These are phyloP conservation scores for Diuraphis noxia DNA, from an alignment of 1,140 invertebrate genomes.

Conservation along the genomic window DNA sequence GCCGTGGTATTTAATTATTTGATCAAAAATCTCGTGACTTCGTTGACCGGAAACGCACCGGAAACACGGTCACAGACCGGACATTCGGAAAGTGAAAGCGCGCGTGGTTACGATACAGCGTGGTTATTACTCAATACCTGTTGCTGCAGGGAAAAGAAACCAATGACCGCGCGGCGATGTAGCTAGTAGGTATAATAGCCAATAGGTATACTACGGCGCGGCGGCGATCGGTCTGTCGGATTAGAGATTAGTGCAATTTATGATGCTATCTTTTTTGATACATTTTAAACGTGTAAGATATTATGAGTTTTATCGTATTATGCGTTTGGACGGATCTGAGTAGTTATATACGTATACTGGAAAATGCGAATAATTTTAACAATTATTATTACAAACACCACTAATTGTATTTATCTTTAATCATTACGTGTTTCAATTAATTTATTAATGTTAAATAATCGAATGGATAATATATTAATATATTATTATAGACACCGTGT, in stretches of 20 bases:
- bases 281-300: neutral
- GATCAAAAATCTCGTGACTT: neutral
- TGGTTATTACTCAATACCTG: neutral
- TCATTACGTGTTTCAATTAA: too few relatives aligned
- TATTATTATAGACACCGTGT: too few relatives aligned
- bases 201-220: neutral
- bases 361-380: neutral
- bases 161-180: neutral
- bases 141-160: constrained; percentile 5
- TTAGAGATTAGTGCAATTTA: neutral
- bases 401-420: too few relatives aligned
- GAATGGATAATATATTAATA: too few relatives aligned
- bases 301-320: neutral
- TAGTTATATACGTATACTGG: neutral
- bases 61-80: neutral
- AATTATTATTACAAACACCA: too few relatives aligned
- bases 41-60: neutral
- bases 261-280: neutral
- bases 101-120: neutral
- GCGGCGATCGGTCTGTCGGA: neutral
- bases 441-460: too few relatives aligned
- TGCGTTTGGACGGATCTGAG: neutral
- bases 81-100: constrained; percentile 23
- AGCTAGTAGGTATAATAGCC: neutral
- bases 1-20: neutral